Base-by-base conservation (phyloP, 2,888 invertebrate species). In the Seladonia tumulorum region DNA sequence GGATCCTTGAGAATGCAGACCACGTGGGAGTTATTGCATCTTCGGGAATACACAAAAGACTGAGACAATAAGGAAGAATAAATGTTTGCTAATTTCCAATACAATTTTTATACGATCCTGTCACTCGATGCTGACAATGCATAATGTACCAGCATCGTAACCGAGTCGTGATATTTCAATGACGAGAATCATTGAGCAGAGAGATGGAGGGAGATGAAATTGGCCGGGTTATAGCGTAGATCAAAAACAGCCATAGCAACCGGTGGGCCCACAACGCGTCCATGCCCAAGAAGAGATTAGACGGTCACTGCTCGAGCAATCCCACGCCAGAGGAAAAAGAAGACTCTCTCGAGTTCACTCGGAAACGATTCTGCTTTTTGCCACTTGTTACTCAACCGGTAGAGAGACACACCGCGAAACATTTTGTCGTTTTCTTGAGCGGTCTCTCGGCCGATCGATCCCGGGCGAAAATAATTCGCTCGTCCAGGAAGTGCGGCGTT, bases 401-500 rank as follows among this genome's bases (percentile, higher is more conserved):
- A 14, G 5, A 68, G 68, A 68, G 22, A 74, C 35, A 68, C 49
- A 66, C 49, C 25, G 18, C 70, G 68, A 60, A 49, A 77, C 42
- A 29, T 70, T 84, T 77, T 60, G 77, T 77, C 77, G 73, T 82
- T 83, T 77, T 84, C 77, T 45, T 83, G 42, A 18, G 39, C 39
- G 35, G 42, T 39, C 68, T 39, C 39, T 39, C 49, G 39, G 18
- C 18, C 72, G 83, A 76, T 66, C 83, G 83, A 76, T 29, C 68
- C 57, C 66, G 42, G 73, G 72, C 76, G 84, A 78, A 63, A 71
- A 75, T 75, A 78, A 71, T 85, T 76, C 71, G 74, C 73, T 53
- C 74, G 84, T 83, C 35, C 79, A 85, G 84, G 84, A 85, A 85
- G 75, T 85, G 63, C 72, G 66, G 39, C 49, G 57, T 29, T 85